Percentiles rank a stretch among this genome's conserved stretches.
phyloP scores from a whole-genome alignment of 2,888 invertebrate species.

The Melitaea athalia region DNA sequence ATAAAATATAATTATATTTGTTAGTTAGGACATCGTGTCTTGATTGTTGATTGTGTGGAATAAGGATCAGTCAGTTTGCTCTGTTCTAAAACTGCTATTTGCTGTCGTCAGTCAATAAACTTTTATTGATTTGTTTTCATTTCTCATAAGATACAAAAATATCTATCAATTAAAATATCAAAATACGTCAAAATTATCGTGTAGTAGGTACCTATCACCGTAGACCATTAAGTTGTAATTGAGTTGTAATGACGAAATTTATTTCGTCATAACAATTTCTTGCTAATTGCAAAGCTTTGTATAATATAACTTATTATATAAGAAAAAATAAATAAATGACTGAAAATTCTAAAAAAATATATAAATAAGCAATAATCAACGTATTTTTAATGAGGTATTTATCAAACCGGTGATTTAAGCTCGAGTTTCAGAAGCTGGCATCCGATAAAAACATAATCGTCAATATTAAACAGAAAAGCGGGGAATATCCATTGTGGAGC shows the following conservation, averaged over 20 bases:
- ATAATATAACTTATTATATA: too few relatives aligned
- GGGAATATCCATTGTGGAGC: slow-evolving; percentile 32
- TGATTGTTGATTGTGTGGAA: neutral
- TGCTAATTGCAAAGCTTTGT: too few relatives aligned
- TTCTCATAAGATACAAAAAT: too few relatives aligned
- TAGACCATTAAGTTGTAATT: too few relatives aligned
- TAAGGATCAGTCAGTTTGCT: neutral
- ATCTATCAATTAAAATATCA: too few relatives aligned
- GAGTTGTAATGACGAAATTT: too few relatives aligned
- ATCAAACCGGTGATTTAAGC: slow-evolving; percentile 16
- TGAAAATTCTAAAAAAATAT: neutral
- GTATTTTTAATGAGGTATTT: slow-evolving; percentile 10
- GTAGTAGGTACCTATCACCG: too few relatives aligned
- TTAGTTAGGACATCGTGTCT: neutral
- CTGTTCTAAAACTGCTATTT: too few relatives aligned
- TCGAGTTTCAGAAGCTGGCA: slow-evolving; percentile 28
- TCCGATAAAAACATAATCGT: slow-evolving; percentile 33
- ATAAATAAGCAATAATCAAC: neutral
- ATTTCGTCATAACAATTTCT: too few relatives aligned
- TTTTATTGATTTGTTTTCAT: too few relatives aligned
- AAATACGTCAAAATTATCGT: too few relatives aligned
- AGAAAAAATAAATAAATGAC: neutral
- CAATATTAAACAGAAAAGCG: slow-evolving; percentile 32
- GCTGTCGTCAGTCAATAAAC: too few relatives aligned
- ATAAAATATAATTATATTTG: neutral